Evolutionary conservation across 1,140 invertebrate genomes (phyloP).

Genomic region (Nixonia krombeini): DNA sequence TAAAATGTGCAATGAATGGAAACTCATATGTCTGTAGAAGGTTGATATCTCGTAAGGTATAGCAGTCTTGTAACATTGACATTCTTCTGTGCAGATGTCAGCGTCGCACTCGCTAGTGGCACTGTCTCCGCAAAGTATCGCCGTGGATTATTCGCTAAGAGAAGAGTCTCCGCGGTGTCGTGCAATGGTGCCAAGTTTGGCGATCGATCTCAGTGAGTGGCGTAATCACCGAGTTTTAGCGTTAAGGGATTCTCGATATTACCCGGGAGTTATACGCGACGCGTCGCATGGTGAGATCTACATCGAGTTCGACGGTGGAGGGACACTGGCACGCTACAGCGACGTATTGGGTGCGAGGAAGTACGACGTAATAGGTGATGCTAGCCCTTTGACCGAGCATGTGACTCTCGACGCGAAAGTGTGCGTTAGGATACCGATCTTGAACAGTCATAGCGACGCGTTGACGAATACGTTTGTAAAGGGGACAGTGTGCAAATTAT

Average conservation of each 20-base stretch:
- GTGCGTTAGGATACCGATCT: slow-evolving; percentile 75
- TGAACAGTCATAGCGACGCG: slow-evolving; percentile 59
- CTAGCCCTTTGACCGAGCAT: slow-evolving; percentile 87
- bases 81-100: too few species aligned
- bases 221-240: slow-evolving; percentile 91
- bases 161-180: slow-evolving; percentile 61
- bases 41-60: too few species aligned
- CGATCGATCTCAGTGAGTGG: slow-evolving; percentile 91
- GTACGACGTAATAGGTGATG: slow-evolving; percentile 93
- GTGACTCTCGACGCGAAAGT: slow-evolving; percentile 78
- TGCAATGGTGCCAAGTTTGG: slow-evolving; percentile 58
- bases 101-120: slow-evolving; percentile 64
- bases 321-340: slow-evolving; percentile 76
- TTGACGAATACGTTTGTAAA: slow-evolving; percentile 83
- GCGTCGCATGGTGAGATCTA: slow-evolving; percentile 62
- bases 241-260: slow-evolving; percentile 84
- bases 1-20: too few species aligned
- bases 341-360: slow-evolving; percentile 84
- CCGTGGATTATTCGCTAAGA: slow-evolving; percentile 75
- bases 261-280: slow-evolving; percentile 81
- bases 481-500: slow-evolving; percentile 84
- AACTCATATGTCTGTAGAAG: too few species aligned
- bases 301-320: slow-evolving; percentile 72
- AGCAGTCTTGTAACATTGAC: too few species aligned
- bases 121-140: slow-evolving; percentile 73